Conservation (phyloP, 2,888 invertebrate species). For the Campoplex nolae region DNA sequence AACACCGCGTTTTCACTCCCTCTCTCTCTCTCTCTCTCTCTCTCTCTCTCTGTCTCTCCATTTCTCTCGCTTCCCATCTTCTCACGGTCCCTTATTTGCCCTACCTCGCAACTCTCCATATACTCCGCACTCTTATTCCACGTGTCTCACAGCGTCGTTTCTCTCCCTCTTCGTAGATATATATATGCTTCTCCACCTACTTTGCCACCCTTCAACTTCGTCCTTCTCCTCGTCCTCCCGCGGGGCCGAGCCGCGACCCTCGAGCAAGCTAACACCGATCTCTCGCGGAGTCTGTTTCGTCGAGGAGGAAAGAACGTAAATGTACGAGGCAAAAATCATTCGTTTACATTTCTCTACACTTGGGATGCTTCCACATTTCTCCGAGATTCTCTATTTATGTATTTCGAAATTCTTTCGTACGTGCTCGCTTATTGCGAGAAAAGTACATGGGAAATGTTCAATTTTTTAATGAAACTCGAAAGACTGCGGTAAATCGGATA, state of each 20-base stretch:
- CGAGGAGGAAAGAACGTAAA: conserved; percentile 46
- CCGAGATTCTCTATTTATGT: conserved; percentile 14
- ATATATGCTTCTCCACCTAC: conserved; percentile 49
- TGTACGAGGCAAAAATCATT: conserved; percentile 57
- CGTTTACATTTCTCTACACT: conserved; percentile 42
- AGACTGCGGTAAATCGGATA: no score
- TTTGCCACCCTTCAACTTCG: conserved; percentile 28
- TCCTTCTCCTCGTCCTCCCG: conserved; percentile 33
- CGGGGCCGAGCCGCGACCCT: conserved; percentile 49
- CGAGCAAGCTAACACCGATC: conserved; percentile 47
- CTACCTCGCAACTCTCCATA: conserved; percentile 67
- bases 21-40: conserved; percentile 46
- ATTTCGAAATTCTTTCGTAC: background rate
- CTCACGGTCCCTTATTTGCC: conserved; percentile 62
- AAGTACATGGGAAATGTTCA: background rate
- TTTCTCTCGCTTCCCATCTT: conserved; percentile 43
- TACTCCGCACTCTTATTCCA: conserved; percentile 63
- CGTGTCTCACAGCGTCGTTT: conserved; percentile 47
- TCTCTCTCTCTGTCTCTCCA: conserved; percentile 33
- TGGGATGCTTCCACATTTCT: conserved; percentile 39
- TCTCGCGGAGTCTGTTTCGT: conserved; percentile 52
- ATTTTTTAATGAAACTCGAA: background rate
- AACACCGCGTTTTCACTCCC: conserved; percentile 58
- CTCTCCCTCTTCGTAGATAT: conserved; percentile 54
- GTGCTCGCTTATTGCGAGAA: background rate